Evolutionary conservation across 2,888 invertebrate species (phyloP).

Genomic region (Orthosia gracilis): DNA sequence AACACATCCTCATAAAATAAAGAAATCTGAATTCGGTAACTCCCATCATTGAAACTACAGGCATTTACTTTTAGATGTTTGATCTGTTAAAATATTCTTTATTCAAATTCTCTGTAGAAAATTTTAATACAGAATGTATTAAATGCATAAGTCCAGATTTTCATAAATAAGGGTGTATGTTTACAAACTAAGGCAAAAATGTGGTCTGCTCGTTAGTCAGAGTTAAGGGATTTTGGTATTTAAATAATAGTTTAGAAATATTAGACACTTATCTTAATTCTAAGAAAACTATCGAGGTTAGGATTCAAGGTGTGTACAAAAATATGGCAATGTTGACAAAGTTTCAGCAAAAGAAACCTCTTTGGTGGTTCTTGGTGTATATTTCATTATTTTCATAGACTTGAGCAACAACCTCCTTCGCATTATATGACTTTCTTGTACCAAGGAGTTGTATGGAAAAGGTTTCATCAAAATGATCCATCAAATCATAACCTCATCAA

Average conservation of each 20-base stretch:
- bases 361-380: not conserved
- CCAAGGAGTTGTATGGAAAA: not conserved
- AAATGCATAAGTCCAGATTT: no score
- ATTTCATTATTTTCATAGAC: not conserved
- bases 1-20: not conserved
- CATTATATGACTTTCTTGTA: not conserved
- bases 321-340: conserved; percentile 41
- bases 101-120: no score
- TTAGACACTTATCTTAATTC: no score
- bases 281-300: conserved; percentile 20
- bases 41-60: not conserved
- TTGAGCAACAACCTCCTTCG: not conserved
- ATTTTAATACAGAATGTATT: no score
- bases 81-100: no score
- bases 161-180: not conserved
- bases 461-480: not conserved
- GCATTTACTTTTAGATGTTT: no score
- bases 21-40: not conserved
- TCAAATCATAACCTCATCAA: conserved; percentile 46
- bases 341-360: not conserved
- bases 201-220: not conserved
- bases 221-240: not conserved
- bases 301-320: conserved; percentile 28
- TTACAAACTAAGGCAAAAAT: conserved; percentile 9
- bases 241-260: not conserved